phyloP scores from a whole-genome alignment of 2,113 vertebrate species.

The Parus major region DNA sequence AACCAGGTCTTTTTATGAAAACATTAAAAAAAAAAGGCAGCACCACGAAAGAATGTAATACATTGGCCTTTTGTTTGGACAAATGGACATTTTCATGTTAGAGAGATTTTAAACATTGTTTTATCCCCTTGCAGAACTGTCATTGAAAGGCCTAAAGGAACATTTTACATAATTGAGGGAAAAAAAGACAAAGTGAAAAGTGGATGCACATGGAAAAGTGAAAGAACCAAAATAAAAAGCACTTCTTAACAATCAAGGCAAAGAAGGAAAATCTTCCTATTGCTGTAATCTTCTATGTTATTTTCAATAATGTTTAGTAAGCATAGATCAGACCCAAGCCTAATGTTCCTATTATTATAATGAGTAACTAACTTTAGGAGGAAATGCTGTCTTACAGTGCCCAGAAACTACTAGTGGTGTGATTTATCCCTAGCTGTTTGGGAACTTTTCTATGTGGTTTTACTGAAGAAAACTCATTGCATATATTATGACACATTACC shows the following conservation, averaged over 20 bases:
- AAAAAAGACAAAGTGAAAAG: not conserved
- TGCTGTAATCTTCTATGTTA: not conserved
- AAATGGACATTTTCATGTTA: not conserved
- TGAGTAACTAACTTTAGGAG: not conserved
- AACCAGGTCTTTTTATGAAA: slow-evolving; percentile 29
- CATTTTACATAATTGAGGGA: not conserved
- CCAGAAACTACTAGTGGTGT: not conserved
- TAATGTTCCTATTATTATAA: not conserved
- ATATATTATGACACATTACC: not conserved
- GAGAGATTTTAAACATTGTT: not conserved
- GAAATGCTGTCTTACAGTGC: not conserved
- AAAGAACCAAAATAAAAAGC: not conserved
- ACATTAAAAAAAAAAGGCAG: not conserved
- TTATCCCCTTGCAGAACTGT: not conserved
- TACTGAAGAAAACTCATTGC: not conserved
- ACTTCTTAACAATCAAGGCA: not conserved
- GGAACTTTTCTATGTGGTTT: not conserved
- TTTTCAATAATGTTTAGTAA: not conserved
- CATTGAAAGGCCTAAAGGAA: not conserved
- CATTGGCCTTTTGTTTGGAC: not conserved
- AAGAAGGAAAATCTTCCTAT: not conserved
- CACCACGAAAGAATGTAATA: not conserved
- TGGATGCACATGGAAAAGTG: not conserved
- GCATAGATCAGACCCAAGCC: not conserved
- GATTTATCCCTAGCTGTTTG: not conserved